Conservation (phyloP, 2,888 invertebrate genomes). For the Anagyrus pseudococci region DNA sequence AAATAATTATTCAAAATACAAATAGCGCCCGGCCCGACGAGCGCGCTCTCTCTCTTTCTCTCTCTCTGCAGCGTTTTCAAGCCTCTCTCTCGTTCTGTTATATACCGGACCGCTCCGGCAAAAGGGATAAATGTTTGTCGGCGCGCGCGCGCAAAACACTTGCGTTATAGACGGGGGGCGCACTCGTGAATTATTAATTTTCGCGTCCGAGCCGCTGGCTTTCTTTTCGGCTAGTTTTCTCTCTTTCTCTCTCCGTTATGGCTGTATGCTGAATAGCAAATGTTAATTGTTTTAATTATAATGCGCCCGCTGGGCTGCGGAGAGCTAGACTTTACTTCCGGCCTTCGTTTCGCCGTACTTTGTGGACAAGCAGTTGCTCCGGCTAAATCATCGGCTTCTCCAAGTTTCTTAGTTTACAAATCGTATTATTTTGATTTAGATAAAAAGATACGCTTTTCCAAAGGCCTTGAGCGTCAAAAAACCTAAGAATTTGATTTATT, state of each 20-base stretch:
- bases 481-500: no score
- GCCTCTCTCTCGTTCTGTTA: neutral
- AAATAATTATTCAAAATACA: slow-evolving; percentile 54
- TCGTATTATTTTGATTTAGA: no score
- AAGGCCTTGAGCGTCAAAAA: no score
- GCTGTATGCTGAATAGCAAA: slow-evolving; percentile 4
- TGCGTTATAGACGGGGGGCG: neutral
- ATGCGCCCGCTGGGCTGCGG: neutral
- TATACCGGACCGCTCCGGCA: neutral
- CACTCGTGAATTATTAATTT: slow-evolving; percentile 31
- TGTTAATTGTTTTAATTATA: slow-evolving; percentile 25
- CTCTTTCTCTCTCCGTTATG: neutral
- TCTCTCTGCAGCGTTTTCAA: neutral
- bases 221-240: no score
- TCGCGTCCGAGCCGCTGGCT: neutral
- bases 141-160: neutral
- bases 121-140: slow-evolving; percentile 33
- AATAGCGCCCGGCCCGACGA: slow-evolving; percentile 35
- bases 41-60: neutral
- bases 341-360: no score
- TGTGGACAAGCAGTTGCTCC: no score
- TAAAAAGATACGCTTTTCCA: no score
- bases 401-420: no score
- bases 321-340: no score
- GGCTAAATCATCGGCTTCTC: no score